Percentiles rank a stretch among this genome's conserved stretches.
These are phyloP conservation scores for Ischnus inquisitorius DNA, from an alignment of 2,888 invertebrate genomes.

Conservation along the genomic window DNA sequence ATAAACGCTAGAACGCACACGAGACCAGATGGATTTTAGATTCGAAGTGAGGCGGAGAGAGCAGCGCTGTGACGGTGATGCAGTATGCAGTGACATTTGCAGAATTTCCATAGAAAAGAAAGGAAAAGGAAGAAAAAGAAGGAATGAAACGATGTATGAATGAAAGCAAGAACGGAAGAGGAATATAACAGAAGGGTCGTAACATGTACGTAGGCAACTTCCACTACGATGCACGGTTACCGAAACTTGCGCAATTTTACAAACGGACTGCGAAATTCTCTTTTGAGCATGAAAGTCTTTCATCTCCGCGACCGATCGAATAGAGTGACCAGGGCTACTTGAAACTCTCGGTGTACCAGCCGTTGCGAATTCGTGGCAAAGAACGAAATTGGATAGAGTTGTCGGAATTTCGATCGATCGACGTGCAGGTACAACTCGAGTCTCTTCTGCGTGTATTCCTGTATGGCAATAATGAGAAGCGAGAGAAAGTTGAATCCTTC, in stretches of 20 bases:
- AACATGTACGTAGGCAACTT: not conserved
- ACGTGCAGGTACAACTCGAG: not conserved
- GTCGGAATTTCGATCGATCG: too few relatives aligned
- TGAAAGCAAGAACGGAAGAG: slow-evolving; percentile 14
- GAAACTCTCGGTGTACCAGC: too few relatives aligned
- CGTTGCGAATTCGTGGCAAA: too few relatives aligned
- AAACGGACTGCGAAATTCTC: not conserved
- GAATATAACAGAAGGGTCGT: slow-evolving; percentile 11
- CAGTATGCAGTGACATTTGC: slow-evolving; percentile 41
- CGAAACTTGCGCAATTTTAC: not conserved
- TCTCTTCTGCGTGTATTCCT: not conserved
- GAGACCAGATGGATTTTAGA: slow-evolving; percentile 66
- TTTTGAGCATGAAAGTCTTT: slow-evolving; percentile 12
- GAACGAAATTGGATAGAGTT: too few relatives aligned
- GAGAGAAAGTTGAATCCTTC: not conserved
- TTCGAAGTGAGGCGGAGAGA: slow-evolving; percentile 46
- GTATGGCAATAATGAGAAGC: not conserved
- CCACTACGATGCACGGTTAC: not conserved
- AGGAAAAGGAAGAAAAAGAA: not conserved
- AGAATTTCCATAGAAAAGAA: slow-evolving; percentile 48
- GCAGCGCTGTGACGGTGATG: slow-evolving; percentile 22
- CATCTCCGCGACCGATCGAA: slow-evolving; percentile 40
- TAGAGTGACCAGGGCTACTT: too few relatives aligned
- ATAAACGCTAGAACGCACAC: slow-evolving; percentile 62
- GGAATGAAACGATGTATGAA: slow-evolving; percentile 14